Evolutionary conservation across 2,888 invertebrate genomes (phyloP).

Genomic region (Nebria brevicollis): DNA sequence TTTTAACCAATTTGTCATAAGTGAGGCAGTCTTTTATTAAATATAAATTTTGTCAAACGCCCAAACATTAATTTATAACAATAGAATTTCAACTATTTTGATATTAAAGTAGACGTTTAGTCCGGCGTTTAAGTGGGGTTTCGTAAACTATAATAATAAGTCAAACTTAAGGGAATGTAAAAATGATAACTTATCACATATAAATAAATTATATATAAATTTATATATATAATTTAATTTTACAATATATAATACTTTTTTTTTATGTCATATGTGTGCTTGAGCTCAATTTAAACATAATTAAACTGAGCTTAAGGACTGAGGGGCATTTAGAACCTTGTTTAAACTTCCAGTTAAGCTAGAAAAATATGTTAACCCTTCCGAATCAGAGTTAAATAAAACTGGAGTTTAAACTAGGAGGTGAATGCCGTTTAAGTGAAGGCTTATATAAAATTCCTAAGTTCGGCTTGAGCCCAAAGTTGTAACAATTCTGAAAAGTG

Average conservation of each 20-base stretch:
- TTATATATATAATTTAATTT: not conserved
- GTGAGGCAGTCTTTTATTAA: constrained; percentile 38
- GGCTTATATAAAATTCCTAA: constrained; percentile 1
- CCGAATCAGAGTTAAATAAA: not conserved
- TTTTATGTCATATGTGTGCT: constrained; percentile 2
- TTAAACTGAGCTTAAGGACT: not conserved
- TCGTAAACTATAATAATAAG: constrained; percentile 28
- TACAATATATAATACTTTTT: constrained; percentile 18
- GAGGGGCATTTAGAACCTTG: not conserved
- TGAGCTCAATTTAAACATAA: not conserved
- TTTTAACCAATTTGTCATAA: constrained; percentile 36
- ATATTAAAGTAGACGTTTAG: constrained; percentile 1
- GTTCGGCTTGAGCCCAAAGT: constrained; percentile 6
- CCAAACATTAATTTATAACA: not conserved
- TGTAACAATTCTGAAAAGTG: constrained; percentile 26
- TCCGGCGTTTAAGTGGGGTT: constrained; percentile 40
- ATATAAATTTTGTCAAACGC: not conserved
- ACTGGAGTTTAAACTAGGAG: not conserved
- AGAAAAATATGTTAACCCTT: not conserved
- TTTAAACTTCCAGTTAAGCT: not conserved
- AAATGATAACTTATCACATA: constrained; percentile 28
- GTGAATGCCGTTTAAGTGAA: not conserved
- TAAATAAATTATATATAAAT: constrained; percentile 44
- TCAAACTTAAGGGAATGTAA: constrained; percentile 26
- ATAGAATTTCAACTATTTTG: not conserved